Evolutionary conservation across 2,113 vertebrate species (phyloP).

Genomic region (Atherinomorus stipes): DNA sequence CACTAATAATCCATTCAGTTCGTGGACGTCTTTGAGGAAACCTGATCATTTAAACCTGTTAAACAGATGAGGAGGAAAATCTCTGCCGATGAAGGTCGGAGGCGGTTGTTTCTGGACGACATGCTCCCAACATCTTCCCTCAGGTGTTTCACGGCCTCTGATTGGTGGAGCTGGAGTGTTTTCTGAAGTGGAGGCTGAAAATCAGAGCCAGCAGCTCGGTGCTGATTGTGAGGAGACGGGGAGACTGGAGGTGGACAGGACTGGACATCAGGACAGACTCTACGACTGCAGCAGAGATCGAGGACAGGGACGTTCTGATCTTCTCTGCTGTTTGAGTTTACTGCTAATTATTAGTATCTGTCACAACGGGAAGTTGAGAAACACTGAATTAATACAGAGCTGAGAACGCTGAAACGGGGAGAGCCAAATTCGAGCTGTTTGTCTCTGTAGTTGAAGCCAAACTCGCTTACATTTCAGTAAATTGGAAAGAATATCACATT

Average conservation of each 20-base stretch:
- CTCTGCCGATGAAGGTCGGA: constrained; percentile 2
- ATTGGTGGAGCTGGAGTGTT: constrained; percentile 44
- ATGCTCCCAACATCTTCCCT: background rate
- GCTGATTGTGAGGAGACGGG: constrained; percentile 14
- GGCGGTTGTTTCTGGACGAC: background rate
- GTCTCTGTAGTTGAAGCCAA: too few species aligned
- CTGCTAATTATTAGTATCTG: background rate
- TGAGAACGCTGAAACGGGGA: too few species aligned
- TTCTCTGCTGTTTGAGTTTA: background rate
- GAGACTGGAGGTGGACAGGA: constrained; percentile 15
- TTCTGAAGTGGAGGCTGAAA: constrained; percentile 23
- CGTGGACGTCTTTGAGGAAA: too few species aligned
- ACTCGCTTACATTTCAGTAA: too few species aligned
- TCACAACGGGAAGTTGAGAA: constrained; percentile 19
- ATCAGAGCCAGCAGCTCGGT: constrained; percentile 6
- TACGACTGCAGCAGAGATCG: background rate
- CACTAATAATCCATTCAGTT: too few species aligned
- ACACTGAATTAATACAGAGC: background rate
- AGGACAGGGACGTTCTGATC: background rate
- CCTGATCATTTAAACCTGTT: background rate
- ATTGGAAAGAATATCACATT: too few species aligned
- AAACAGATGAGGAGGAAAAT: background rate
- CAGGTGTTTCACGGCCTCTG: constrained; percentile 28
- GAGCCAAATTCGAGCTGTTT: too few species aligned
- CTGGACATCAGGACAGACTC: background rate